Conservation (phyloP, 2,888 invertebrate genomes). For the Oasisia sp. region DNA sequence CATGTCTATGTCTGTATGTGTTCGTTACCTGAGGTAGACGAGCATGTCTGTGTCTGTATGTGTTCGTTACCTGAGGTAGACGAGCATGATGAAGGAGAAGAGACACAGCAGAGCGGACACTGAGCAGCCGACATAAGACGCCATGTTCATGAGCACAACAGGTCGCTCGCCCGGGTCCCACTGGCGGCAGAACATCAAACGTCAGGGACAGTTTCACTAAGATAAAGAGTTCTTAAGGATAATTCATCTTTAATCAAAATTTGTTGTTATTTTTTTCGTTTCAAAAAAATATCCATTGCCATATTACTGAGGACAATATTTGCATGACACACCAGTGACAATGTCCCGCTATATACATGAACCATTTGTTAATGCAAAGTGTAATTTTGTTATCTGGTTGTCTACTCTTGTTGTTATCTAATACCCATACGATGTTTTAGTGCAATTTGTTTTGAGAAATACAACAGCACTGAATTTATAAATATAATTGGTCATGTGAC, state of each 20-base stretch:
- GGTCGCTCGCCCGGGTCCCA: conserved; percentile 63
- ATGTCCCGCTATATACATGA: too few species aligned
- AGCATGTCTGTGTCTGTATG: not conserved
- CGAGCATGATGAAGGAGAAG: conserved; percentile 56
- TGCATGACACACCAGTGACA: too few species aligned
- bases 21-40: not conserved
- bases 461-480: too few species aligned
- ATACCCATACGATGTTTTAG: not conserved
- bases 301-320: too few species aligned
- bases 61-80: conserved; percentile 56
- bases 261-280: too few species aligned
- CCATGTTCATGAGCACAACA: conserved; percentile 59
- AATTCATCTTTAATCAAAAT: too few species aligned
- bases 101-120: conserved; percentile 60
- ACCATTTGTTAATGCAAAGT: too few species aligned
- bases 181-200: conserved; percentile 43
- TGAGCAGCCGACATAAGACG: conserved; percentile 65
- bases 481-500: too few species aligned
- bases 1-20: not conserved
- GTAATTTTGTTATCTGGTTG: too few species aligned
- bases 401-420: too few species aligned
- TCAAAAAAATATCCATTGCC: too few species aligned
- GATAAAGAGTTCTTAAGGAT: too few species aligned
- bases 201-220: not conserved
- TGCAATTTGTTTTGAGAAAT: not conserved